Conservation (phyloP, 2,113 vertebrate species). For the Thunnus maccoyii region DNA sequence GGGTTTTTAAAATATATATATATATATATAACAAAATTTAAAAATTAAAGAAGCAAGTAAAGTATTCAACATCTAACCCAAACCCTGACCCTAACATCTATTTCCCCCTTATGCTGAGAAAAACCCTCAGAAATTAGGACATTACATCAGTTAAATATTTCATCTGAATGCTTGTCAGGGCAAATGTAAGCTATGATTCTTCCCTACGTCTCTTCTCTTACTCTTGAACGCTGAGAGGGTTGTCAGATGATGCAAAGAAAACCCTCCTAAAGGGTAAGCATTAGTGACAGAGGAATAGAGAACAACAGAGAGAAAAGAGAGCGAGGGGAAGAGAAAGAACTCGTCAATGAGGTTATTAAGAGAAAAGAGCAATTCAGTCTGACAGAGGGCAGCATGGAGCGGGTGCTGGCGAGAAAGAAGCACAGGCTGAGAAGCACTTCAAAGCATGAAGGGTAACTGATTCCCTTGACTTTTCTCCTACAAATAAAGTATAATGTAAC, state of each 20-base stretch:
- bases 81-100: slow-evolving; percentile 15
- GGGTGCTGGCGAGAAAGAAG: slow-evolving; percentile 38
- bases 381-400: slow-evolving; percentile 62
- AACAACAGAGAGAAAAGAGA: slow-evolving; percentile 37
- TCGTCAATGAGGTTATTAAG: slow-evolving; percentile 73
- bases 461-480: slow-evolving; percentile 59
- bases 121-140: slow-evolving; percentile 24
- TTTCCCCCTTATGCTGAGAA: slow-evolving; percentile 16
- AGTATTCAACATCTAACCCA: slow-evolving; percentile 28
- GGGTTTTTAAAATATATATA: not conserved
- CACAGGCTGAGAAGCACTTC: slow-evolving; percentile 60
- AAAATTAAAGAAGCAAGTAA: slow-evolving; percentile 4
- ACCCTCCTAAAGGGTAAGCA: slow-evolving; percentile 53
- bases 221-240: slow-evolving; percentile 49
- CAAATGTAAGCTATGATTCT: slow-evolving; percentile 53
- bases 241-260: slow-evolving; percentile 76
- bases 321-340: slow-evolving; percentile 33
- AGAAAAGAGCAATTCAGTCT: slow-evolving; percentile 72
- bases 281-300: slow-evolving; percentile 58
- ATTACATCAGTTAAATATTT: slow-evolving; percentile 64
- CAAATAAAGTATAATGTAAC: slow-evolving; percentile 63
- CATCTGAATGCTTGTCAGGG: slow-evolving; percentile 64
- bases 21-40: not conserved
- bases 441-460: slow-evolving; percentile 59
- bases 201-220: slow-evolving; percentile 17